Percentiles rank a stretch among this genome's conserved stretches.
Evolutionary conservation across 2,797 vertebrate genomes (phyloP).

Genomic region (Smutsia gigantea): DNA sequence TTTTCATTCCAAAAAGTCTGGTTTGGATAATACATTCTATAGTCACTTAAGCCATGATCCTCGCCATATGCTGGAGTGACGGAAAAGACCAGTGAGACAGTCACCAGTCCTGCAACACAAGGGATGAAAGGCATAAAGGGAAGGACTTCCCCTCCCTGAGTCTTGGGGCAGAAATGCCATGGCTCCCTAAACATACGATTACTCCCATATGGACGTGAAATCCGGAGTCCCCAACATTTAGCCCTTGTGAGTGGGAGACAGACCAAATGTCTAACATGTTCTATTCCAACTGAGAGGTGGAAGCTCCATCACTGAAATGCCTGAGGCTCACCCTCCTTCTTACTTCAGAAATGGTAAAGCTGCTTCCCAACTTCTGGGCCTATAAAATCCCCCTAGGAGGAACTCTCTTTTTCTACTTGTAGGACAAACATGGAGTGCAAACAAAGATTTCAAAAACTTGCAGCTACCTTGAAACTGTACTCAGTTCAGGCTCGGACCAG

Average conservation of each 20-base stretch:
- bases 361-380: not conserved
- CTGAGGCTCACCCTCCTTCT: not conserved
- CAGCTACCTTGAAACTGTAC: not conserved
- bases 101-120: accelerated
- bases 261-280: not conserved
- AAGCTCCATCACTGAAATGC: not conserved
- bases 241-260: not conserved
- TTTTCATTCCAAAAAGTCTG: not conserved
- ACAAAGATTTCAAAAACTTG: not conserved
- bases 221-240: not conserved
- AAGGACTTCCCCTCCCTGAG: not conserved
- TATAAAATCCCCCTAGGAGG: not conserved
- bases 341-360: not conserved
- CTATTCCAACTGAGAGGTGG: not conserved
- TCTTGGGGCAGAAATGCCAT: not conserved
- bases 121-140: not conserved
- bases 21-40: not conserved
- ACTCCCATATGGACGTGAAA: not conserved
- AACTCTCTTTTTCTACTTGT: not conserved
- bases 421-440: not conserved
- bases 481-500: not conserved
- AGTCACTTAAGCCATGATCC: not conserved
- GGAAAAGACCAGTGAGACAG: not conserved
- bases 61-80: no score
- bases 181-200: not conserved